Evolutionary conservation across 2,888 invertebrate genomes (phyloP).

Genomic region (Drosophila testacea): DNA sequence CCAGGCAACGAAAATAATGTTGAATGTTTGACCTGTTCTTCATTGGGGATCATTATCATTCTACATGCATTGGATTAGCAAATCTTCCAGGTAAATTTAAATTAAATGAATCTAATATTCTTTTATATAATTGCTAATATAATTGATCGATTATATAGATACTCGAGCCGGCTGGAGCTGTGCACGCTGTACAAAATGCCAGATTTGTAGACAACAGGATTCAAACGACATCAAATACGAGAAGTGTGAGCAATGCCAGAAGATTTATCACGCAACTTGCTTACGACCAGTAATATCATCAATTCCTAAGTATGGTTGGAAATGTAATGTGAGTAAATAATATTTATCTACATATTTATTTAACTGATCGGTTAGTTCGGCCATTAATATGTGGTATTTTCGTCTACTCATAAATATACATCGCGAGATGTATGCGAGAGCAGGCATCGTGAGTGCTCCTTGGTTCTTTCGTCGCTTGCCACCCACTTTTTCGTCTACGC

Average conservation of each 20-base stretch:
- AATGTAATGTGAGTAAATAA: slow-evolving; percentile 90
- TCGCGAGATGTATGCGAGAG: no score
- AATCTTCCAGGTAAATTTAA: slow-evolving; percentile 88
- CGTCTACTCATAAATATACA: no score
- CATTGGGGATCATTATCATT: slow-evolving; percentile 97
- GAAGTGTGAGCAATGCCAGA: slow-evolving; percentile 98
- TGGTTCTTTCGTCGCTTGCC: no score
- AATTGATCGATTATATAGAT: slow-evolving; percentile 84
- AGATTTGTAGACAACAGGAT: slow-evolving; percentile 94
- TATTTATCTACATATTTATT: background rate
- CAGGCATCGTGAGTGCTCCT: no score
- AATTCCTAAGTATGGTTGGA: slow-evolving; percentile 99
- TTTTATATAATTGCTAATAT: background rate
- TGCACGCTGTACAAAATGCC: slow-evolving; percentile 95
- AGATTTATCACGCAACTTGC: slow-evolving; percentile 97
- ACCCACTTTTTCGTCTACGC: no score
- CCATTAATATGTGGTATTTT: no score
- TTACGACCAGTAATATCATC: slow-evolving; percentile 96
- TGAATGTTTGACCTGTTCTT: slow-evolving; percentile 93
- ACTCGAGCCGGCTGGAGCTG: slow-evolving; percentile 98
- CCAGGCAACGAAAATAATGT: slow-evolving; percentile 85
- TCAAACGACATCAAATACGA: slow-evolving; percentile 89
- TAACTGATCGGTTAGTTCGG: no score
- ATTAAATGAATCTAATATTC: background rate
- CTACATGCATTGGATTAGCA: slow-evolving; percentile 94